Evolutionary conservation across 2,797 vertebrate species (phyloP).

Genomic region (Malacoctenus gilli): DNA sequence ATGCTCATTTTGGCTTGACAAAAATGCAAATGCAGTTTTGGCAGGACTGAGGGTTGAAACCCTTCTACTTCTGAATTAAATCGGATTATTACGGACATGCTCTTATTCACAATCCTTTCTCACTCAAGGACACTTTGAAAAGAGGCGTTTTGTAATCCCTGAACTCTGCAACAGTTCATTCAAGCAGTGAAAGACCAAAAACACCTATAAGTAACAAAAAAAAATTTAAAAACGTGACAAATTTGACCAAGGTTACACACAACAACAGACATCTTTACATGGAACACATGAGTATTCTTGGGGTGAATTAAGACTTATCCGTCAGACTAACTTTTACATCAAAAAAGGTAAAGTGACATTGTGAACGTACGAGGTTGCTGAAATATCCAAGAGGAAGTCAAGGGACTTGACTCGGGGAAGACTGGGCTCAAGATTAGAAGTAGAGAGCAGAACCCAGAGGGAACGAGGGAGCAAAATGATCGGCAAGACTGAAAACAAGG

Average conservation of each 20-base stretch:
- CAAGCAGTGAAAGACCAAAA: slow-evolving; percentile 8
- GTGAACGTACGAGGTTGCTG: slow-evolving; percentile 19
- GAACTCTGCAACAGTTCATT: slow-evolving; percentile 4
- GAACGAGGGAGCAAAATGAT: not conserved
- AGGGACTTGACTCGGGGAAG: not conserved
- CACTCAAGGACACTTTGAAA: slow-evolving; percentile 7
- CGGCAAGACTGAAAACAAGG: slow-evolving; percentile 14
- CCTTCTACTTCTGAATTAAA: not conserved
- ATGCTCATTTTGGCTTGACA: too few relatives aligned
- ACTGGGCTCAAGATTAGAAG: not conserved
- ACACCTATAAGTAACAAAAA: not conserved
- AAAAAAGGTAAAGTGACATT: not conserved
- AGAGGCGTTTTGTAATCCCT: slow-evolving; percentile 9
- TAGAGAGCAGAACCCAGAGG: not conserved
- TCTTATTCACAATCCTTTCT: not conserved
- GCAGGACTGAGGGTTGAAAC: not conserved
- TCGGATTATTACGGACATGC: not conserved
- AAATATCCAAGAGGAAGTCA: slow-evolving; percentile 23
- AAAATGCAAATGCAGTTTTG: not conserved
- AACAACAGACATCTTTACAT: too few relatives aligned
- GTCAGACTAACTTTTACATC: too few relatives aligned
- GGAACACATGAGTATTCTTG: too few relatives aligned
- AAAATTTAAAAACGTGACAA: slow-evolving; percentile 7
- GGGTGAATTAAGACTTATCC: too few relatives aligned
- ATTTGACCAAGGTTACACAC: too few relatives aligned